These are phyloP conservation scores for Popillia japonica DNA, from an alignment of 1,140 invertebrate genomes.

Conservation along the genomic window DNA sequence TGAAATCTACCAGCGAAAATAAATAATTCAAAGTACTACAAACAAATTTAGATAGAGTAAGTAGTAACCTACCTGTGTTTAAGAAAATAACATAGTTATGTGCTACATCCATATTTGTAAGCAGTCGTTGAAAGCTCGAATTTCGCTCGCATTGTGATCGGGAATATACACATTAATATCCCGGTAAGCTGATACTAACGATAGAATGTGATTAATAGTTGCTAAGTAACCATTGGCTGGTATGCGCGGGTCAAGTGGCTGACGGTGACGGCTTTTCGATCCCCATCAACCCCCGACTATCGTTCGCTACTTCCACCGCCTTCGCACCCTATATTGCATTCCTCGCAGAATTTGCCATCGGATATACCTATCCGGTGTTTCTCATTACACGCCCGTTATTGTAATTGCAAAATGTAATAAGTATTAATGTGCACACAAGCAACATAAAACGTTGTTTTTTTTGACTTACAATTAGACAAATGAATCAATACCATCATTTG, in stretches of 20 bases:
- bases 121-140: not conserved
- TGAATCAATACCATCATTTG: too few species aligned
- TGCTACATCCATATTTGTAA: too few species aligned
- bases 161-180: conserved; percentile 30
- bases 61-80: too few species aligned
- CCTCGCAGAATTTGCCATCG: conserved; percentile 10
- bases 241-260: conserved; percentile 50
- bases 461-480: too few species aligned
- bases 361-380: not conserved
- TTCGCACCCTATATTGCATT: conserved; percentile 45
- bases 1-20: too few species aligned
- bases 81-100: too few species aligned
- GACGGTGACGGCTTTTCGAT: conserved; percentile 38
- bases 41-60: too few species aligned
- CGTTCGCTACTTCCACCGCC: conserved; percentile 10
- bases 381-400: not conserved
- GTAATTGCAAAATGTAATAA: not conserved
- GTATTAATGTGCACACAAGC: too few species aligned
- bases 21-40: too few species aligned
- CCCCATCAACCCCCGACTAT: conserved; percentile 37
- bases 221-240: conserved; percentile 55
- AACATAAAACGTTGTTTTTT: too few species aligned
- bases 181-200: conserved; percentile 54
- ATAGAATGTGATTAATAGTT: conserved; percentile 58
- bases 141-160: not conserved